Evolutionary conservation across 2,888 invertebrate genomes (phyloP).

Genomic region (Sesia bembeciformis): DNA sequence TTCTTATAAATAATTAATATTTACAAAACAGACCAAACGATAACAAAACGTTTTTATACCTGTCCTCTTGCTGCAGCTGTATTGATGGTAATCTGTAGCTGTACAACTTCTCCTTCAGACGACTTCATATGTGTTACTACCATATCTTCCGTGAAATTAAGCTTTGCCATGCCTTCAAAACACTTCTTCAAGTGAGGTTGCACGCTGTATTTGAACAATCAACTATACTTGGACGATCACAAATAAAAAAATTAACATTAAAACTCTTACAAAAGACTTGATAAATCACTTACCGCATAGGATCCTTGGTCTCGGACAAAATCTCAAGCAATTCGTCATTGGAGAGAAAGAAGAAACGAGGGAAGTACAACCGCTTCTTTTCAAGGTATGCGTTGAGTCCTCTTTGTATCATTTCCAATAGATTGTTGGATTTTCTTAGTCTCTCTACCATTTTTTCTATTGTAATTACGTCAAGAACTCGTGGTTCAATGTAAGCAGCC

Average conservation of each 20-base stretch:
- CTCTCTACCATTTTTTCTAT: slow-evolving; percentile 96
- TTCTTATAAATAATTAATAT: no score
- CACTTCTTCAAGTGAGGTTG: slow-evolving; percentile 98
- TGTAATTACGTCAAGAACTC: slow-evolving; percentile 88
- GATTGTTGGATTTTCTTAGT: slow-evolving; percentile 88
- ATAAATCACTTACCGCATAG: slow-evolving; percentile 78
- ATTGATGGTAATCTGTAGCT: slow-evolving; percentile 84
- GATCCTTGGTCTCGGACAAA: slow-evolving; percentile 97
- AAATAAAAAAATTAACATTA: no score
- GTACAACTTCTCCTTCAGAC: slow-evolving; percentile 88
- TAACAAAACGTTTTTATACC: slow-evolving; percentile 41
- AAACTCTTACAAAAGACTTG: no score
- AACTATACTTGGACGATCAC: not conserved
- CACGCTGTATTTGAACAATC: slow-evolving; percentile 70
- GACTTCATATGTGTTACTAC: slow-evolving; percentile 93
- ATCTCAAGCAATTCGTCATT: slow-evolving; percentile 97
- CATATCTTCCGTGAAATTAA: slow-evolving; percentile 91
- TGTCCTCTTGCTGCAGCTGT: slow-evolving; percentile 92
- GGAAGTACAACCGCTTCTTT: slow-evolving; percentile 95
- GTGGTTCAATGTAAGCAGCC: slow-evolving; percentile 81
- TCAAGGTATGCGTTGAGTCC: slow-evolving; percentile 95
- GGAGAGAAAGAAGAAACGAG: slow-evolving; percentile 96
- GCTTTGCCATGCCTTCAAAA: slow-evolving; percentile 92
- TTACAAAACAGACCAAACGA: no score
- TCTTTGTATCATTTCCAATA: slow-evolving; percentile 92